Conservation (phyloP, 2,797 vertebrate species). For the Poliocrania exsul region DNA sequence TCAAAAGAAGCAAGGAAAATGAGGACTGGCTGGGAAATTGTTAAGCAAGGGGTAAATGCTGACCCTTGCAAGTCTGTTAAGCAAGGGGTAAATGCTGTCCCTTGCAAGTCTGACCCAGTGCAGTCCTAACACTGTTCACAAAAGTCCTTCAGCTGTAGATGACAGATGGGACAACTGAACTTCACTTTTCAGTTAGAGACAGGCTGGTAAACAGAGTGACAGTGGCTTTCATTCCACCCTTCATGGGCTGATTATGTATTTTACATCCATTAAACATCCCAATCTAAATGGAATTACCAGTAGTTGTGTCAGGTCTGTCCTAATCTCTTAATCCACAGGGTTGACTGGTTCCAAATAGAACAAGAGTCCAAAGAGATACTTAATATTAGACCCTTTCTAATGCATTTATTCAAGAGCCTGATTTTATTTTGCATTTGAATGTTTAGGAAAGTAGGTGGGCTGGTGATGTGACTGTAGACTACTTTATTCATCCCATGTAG, state of each 20-base stretch:
- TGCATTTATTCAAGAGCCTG: not conserved
- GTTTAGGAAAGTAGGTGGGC: not conserved
- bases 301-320: not conserved
- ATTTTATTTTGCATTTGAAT: not conserved
- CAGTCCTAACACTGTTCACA: not conserved
- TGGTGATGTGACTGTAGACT: not conserved
- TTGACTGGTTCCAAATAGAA: not conserved
- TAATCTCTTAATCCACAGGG: not conserved
- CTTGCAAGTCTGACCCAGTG: not conserved
- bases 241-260: not conserved
- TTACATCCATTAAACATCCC: not conserved
- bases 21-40: not conserved
- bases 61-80: not conserved
- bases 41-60: not conserved
- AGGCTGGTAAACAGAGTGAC: not conserved
- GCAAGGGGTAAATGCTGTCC: not conserved
- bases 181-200: not conserved
- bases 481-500: not conserved
- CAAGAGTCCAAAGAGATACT: not conserved
- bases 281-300: not conserved
- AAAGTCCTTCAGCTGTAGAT: not conserved
- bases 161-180: not conserved
- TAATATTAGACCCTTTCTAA: not conserved
- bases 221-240: not conserved
- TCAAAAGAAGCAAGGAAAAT: not conserved